Conservation (phyloP, 1,140 invertebrate genomes). For the Procambarus virginalis region DNA sequence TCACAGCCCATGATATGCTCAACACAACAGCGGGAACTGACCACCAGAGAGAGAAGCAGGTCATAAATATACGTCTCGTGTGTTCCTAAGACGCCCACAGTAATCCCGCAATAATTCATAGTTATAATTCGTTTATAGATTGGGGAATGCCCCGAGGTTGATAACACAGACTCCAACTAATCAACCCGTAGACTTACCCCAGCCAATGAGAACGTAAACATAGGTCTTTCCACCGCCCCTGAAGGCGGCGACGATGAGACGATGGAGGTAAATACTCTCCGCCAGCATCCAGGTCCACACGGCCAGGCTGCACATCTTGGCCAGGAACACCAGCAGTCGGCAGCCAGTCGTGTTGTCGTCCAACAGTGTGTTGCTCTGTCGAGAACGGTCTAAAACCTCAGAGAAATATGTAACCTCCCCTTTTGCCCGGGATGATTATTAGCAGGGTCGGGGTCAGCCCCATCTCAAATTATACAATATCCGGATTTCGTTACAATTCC, state of each 20-base stretch:
- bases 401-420: no score
- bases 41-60: neutral
- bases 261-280: conserved; percentile 78
- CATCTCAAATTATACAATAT: no score
- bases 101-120: no score
- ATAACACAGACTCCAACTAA: neutral
- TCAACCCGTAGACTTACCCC: conserved; percentile 36
- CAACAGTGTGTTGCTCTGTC: conserved; percentile 48
- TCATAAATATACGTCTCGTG: no score
- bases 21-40: conserved; percentile 34
- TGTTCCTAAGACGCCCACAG: no score
- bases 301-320: conserved; percentile 75
- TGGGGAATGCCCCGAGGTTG: no score
- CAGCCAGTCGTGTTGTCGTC: conserved; percentile 75
- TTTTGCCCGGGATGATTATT: no score
- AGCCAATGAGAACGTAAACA: conserved; percentile 47
- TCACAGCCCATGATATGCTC: conserved; percentile 29
- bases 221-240: conserved; percentile 33
- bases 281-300: conserved; percentile 80
- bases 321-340: conserved; percentile 75
- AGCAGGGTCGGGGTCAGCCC: no score
- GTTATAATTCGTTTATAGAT: no score
- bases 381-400: no score
- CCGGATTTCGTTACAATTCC: no score
- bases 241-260: conserved; percentile 78